Conservation (phyloP, 2,113 vertebrate genomes). For the Otolemur garnettii region DNA sequence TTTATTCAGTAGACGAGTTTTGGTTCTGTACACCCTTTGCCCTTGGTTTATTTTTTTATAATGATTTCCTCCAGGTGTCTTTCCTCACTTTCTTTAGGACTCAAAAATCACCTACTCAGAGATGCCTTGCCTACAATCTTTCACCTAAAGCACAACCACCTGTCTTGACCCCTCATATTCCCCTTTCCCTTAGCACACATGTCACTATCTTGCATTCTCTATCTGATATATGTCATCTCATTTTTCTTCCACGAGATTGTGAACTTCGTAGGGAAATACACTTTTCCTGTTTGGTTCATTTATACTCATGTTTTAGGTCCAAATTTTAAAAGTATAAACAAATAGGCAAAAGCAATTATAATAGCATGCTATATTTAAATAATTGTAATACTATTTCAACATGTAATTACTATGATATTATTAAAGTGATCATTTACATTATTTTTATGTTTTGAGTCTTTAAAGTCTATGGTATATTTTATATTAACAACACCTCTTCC, state of each 20-base stretch:
- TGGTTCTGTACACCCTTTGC: background rate
- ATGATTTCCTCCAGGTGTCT: background rate
- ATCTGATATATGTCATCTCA: no score
- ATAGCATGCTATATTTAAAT: background rate
- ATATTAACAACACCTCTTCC: background rate
- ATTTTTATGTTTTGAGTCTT: background rate
- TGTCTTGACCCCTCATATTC: background rate
- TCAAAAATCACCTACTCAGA: background rate
- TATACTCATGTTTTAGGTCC: background rate
- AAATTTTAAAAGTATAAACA: background rate
- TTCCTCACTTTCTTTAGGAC: background rate
- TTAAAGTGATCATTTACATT: background rate
- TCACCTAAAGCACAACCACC: background rate
- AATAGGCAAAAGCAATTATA: background rate
- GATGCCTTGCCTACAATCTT: background rate
- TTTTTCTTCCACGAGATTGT: background rate
- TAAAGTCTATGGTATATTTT: background rate
- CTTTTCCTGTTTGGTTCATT: background rate
- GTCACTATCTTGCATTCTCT: background rate
- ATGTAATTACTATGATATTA: background rate
- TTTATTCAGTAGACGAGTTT: background rate
- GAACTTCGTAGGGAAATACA: background rate
- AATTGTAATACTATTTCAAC: background rate
- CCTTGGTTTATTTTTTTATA: background rate
- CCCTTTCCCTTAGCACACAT: background rate